Evolutionary conservation across 2,888 invertebrate genomes (phyloP).

Genomic region (Mimachlamys varia): DNA sequence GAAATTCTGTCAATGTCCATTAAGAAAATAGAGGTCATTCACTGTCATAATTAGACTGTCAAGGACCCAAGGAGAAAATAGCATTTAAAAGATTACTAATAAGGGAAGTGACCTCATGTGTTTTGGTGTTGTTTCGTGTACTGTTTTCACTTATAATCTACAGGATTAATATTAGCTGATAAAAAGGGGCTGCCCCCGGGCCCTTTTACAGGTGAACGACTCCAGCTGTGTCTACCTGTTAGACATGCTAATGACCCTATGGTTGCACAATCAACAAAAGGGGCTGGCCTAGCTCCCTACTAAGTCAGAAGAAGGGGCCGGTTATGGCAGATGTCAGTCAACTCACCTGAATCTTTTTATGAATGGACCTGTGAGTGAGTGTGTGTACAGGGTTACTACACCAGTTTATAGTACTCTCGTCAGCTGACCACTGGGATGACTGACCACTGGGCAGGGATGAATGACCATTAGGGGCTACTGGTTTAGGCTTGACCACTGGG

Average conservation of each 20-base stretch:
- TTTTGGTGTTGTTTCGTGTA: neutral
- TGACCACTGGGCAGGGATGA: constrained; percentile 16
- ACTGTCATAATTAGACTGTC: too few species aligned
- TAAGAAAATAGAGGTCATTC: too few species aligned
- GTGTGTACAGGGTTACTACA: neutral
- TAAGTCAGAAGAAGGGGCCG: neutral
- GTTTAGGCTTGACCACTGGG: neutral
- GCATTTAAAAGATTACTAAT: too few species aligned
- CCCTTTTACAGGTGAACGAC: neutral
- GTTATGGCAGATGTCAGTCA: constrained; percentile 9
- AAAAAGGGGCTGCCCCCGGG: neutral
- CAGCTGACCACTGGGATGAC: neutral
- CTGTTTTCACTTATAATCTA: neutral
- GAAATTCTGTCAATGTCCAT: too few species aligned
- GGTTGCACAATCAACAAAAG: constrained; percentile 4
- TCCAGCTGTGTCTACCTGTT: constrained; percentile 18
- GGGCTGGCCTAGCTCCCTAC: constrained; percentile 17
- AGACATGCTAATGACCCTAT: constrained; percentile 27
- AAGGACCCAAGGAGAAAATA: too few species aligned
- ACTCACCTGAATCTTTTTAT: constrained; percentile 20
- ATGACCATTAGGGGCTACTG: constrained; percentile 6
- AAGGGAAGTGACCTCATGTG: neutral
- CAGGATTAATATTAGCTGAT: neutral
- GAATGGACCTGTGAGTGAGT: neutral
- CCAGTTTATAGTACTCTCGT: neutral